Percentiles rank a stretch among this genome's conserved stretches.
Conservation (phyloP, 2,888 invertebrate genomes). For the Synergus japonicus region DNA sequence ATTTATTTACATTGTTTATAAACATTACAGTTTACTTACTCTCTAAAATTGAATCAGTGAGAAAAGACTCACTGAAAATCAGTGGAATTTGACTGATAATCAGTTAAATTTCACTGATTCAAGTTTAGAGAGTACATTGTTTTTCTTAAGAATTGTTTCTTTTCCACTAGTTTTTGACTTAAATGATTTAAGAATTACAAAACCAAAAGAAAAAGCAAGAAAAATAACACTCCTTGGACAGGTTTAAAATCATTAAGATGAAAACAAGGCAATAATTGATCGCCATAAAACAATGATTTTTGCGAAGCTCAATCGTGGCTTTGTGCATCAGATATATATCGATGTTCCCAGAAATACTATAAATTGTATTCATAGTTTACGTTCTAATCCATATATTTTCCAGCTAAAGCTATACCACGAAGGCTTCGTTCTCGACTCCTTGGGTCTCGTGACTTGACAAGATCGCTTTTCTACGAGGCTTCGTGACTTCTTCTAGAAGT, state of each 20-base stretch:
- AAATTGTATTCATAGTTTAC: slow-evolving; percentile 51
- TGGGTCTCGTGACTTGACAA: slow-evolving; percentile 50
- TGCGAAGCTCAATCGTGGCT: background rate
- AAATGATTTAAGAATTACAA: background rate
- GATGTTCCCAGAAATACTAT: slow-evolving; percentile 61
- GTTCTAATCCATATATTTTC: slow-evolving; percentile 46
- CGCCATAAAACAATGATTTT: slow-evolving; percentile 6
- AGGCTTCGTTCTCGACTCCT: slow-evolving; percentile 24
- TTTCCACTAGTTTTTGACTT: slow-evolving; percentile 47
- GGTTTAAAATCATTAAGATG: no score
- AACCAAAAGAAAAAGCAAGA: no score
- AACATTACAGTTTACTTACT: slow-evolving; percentile 55
- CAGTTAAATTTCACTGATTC: no score
- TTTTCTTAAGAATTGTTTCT: no score
- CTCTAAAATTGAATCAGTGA: no score
- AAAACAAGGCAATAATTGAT: background rate
- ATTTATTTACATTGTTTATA: slow-evolving; percentile 44
- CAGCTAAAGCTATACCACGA: slow-evolving; percentile 14
- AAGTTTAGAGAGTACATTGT: no score
- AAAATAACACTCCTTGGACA: no score
- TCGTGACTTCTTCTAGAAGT: slow-evolving; percentile 51
- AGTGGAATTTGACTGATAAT: no score
- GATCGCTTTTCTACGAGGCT: slow-evolving; percentile 51
- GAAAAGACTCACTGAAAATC: no score
- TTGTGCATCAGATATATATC: slow-evolving; percentile 47